phyloP scores from a whole-genome alignment of 2,888 invertebrate species.

The Teleiodes luculella region DNA sequence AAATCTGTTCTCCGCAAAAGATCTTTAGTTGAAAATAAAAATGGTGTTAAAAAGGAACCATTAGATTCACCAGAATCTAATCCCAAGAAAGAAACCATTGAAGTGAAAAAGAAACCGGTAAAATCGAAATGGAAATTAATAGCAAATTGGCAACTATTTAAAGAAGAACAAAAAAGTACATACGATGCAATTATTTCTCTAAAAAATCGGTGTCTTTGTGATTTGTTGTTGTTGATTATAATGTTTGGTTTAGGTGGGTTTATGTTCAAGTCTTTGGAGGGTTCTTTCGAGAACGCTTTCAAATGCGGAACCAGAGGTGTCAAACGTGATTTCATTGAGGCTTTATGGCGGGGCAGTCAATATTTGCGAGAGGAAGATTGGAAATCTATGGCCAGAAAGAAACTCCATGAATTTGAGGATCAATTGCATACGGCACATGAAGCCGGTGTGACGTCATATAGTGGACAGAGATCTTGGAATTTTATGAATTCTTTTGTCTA shows the following conservation, averaged over 20 bases:
- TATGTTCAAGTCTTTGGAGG: slow-evolving; percentile 89
- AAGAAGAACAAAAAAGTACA: slow-evolving; percentile 76
- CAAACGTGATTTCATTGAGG: slow-evolving; percentile 90
- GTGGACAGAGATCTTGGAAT: slow-evolving; percentile 91
- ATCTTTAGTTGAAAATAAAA: slow-evolving; percentile 40
- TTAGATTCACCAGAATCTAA: slow-evolving; percentile 35
- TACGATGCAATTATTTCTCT: slow-evolving; percentile 73
- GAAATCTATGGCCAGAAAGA: slow-evolving; percentile 90
- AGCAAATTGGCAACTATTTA: slow-evolving; percentile 79
- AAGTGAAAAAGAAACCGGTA: slow-evolving; percentile 40
- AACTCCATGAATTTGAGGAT: slow-evolving; percentile 90
- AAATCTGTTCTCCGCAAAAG: slow-evolving; percentile 55
- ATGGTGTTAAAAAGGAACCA: slow-evolving; percentile 34
- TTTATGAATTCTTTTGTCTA: slow-evolving; percentile 92
- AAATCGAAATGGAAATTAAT: slow-evolving; percentile 65
- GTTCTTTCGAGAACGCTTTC: slow-evolving; percentile 90
- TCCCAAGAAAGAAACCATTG: slow-evolving; percentile 39
- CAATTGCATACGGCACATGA: slow-evolving; percentile 91
- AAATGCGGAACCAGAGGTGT: slow-evolving; percentile 93
- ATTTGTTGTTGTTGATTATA: slow-evolving; percentile 83
- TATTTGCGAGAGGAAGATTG: slow-evolving; percentile 92
- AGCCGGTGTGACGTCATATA: slow-evolving; percentile 89
- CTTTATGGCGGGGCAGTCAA: slow-evolving; percentile 89
- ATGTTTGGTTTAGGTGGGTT: slow-evolving; percentile 89
- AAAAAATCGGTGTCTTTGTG: slow-evolving; percentile 83